phyloP scores from a whole-genome alignment of 2,888 invertebrate genomes.

The Anorthoa munda region DNA sequence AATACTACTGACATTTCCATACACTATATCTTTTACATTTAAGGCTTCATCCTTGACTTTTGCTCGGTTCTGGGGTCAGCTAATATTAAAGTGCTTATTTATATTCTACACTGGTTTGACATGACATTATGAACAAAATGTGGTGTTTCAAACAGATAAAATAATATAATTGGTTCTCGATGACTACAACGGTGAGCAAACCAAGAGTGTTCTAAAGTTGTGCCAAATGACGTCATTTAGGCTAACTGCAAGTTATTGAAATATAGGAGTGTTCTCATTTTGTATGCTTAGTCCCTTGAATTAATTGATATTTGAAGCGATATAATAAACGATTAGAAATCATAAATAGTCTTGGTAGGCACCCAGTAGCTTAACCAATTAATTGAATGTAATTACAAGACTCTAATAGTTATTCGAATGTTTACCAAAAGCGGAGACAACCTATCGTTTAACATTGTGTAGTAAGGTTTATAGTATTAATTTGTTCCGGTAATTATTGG shows the following conservation, averaged over 20 bases:
- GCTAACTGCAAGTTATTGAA: conserved; percentile 37
- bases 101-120: conserved; percentile 46
- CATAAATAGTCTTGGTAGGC: background rate
- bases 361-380: conserved; percentile 24
- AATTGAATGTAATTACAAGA: conserved; percentile 7
- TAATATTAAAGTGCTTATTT: conserved; percentile 48
- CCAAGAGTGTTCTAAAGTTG: conserved; percentile 46
- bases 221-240: conserved; percentile 58
- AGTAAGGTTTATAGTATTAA: conserved; percentile 27
- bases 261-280: conserved; percentile 52
- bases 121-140: conserved; percentile 41
- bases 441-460: conserved; percentile 15
- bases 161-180: conserved; percentile 10
- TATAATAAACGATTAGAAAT: conserved; percentile 3
- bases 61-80: conserved; percentile 49
- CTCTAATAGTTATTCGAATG: conserved; percentile 2
- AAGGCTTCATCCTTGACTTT: conserved; percentile 63
- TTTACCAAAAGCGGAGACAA: conserved; percentile 11
- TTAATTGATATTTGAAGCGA: conserved; percentile 26
- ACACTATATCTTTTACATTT: conserved; percentile 56
- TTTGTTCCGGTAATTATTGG: conserved; percentile 46
- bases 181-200: conserved; percentile 33
- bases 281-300: conserved; percentile 17
- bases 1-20: conserved; percentile 52
- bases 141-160: conserved; percentile 31